Evolutionary conservation across 2,888 invertebrate species (phyloP).

Genomic region (Philonicus albiceps): DNA sequence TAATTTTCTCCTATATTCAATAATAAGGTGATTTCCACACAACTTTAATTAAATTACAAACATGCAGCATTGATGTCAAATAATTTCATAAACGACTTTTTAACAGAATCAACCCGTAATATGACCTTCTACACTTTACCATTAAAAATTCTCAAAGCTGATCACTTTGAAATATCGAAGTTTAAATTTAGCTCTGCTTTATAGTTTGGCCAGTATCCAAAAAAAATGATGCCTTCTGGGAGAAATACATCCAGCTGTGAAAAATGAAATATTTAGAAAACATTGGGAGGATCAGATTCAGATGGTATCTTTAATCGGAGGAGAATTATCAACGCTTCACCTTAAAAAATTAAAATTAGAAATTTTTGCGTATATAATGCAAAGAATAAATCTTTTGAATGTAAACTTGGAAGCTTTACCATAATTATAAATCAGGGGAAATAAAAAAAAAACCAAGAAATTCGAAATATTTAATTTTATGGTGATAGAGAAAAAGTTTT

Average conservation of each 20-base stretch:
- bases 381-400: not conserved
- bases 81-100: not conserved
- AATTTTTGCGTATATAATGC: not conserved
- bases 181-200: conserved; percentile 44
- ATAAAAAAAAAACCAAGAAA: not conserved
- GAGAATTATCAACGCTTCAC: not conserved
- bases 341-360: not conserved
- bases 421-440: not conserved
- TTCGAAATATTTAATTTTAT: not conserved
- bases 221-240: conserved; percentile 27
- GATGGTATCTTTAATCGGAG: not conserved
- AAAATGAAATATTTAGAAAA: not conserved
- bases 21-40: no score
- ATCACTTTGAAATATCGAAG: conserved; percentile 13
- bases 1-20: no score
- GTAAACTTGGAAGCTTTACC: not conserved
- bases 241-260: conserved; percentile 19
- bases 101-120: not conserved
- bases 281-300: not conserved
- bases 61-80: not conserved
- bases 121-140: not conserved
- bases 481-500: not conserved
- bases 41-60: not conserved
- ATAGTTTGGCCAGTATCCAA: conserved; percentile 46
- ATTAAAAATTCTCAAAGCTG: not conserved